Evolutionary conservation across 2,113 vertebrate species (phyloP), one percentile per base, ranked within the genome.

Genomic region (Bombycilla garrulus): DNA sequence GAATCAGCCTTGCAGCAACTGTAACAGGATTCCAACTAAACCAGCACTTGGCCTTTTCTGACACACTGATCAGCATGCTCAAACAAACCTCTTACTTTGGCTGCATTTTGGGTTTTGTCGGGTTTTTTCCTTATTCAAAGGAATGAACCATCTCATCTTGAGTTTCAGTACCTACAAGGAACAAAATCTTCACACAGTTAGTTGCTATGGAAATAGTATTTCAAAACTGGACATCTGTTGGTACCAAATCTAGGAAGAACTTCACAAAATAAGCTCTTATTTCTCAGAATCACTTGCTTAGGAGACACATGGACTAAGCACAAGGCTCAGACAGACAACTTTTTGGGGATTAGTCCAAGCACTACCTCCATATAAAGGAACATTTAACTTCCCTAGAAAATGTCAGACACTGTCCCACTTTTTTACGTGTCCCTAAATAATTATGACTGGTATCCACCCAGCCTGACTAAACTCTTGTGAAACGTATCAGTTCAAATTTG

Each of bases 151-250:
- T 56, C 35, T 53, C 28, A 86, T 86, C 60, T 48, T 26, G 31
- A 92, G 58, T 61, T 91, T 57, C 54, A 57, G 28, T 21, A 85
- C 54, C 58, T 83, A 62, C 15, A 61, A 77, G 58, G 47, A 91
- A 85, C 7, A 4, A 62, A 89, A 70, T 65, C 78, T 91, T 82
- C 74, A 77, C 33, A 72, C 25, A 38, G 42, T 65, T 80, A 54
- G 89, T 95, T 95, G 91, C 94, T 92, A 92, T 83, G 85, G 93
- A 93, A 91, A 92, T 73, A 85, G 65, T 44, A 87, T 29, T 81
- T 81, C 78, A 80, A 50, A 95, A 88, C 51, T 38, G 74, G 71
- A 95, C 78, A 51, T 93, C 61, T 65, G 36, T 2, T 87, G 50
- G 45, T 93, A 91, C 45, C 95, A 85, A 72, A 85, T 19, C 11